phyloP scores from a whole-genome alignment of 2,113 vertebrate species.

The Blennius ocellaris region DNA sequence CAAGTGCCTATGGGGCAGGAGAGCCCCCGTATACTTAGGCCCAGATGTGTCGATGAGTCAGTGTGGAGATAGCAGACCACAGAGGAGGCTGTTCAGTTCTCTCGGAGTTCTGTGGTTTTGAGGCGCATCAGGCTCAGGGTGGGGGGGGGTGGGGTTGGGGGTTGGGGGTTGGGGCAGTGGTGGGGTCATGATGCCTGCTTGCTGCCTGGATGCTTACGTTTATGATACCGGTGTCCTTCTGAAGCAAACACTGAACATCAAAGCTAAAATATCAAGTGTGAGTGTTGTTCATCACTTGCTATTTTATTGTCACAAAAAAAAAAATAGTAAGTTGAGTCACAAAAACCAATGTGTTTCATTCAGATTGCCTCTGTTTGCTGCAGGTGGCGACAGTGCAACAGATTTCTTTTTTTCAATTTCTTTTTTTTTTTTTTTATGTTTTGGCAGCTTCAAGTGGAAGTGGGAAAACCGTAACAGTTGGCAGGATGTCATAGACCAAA shows the following conservation, averaged over 20 bases:
- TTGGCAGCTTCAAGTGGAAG: slow-evolving; percentile 63
- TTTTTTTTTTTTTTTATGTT: slow-evolving; percentile 50
- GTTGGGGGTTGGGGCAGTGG: not conserved
- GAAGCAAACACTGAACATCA: slow-evolving; percentile 37
- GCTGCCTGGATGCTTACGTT: slow-evolving; percentile 54
- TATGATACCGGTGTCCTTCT: slow-evolving; percentile 53
- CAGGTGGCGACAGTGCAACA: slow-evolving; percentile 39
- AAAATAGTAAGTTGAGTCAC: slow-evolving; percentile 2
- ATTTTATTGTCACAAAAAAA: slow-evolving; percentile 4
- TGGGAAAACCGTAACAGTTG: slow-evolving; percentile 68
- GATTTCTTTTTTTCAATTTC: slow-evolving; percentile 30
- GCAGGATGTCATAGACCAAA: slow-evolving; percentile 61
- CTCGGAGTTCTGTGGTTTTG: slow-evolving; percentile 68
- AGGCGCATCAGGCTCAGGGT: slow-evolving; percentile 65
- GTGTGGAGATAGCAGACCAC: slow-evolving; percentile 80
- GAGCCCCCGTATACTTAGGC: slow-evolving; percentile 79
- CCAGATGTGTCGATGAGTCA: slow-evolving; percentile 85
- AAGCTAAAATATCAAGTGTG: slow-evolving; percentile 43
- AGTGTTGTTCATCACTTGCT: slow-evolving; percentile 14
- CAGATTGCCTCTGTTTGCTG: slow-evolving; percentile 15
- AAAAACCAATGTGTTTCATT: slow-evolving; percentile 28
- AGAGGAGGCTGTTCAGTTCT: slow-evolving; percentile 66
- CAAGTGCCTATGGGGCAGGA: slow-evolving; percentile 64
- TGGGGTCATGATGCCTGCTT: slow-evolving; percentile 52
- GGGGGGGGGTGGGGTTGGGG: not conserved